phyloP scores from a whole-genome alignment of 2,888 invertebrate genomes.

The Caenorhabditis macrosperma region DNA sequence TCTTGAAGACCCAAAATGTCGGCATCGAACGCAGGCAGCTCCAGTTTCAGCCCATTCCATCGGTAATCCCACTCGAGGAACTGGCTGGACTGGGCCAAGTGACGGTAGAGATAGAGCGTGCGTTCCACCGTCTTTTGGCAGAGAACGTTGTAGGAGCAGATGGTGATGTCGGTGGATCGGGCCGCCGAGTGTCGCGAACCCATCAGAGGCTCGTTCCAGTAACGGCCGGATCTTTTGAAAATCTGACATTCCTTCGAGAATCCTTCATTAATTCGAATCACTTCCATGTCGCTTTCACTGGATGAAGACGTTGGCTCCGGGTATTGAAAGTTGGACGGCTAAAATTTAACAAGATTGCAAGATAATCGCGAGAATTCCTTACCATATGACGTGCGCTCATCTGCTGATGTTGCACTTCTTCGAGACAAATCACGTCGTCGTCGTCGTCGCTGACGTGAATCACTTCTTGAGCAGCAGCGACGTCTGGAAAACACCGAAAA shows the following conservation, averaged over 20 bases:
- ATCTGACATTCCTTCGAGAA: slow-evolving; percentile 13
- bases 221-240: not conserved
- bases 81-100: slow-evolving; percentile 19
- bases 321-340: too few relatives aligned
- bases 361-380: too few relatives aligned
- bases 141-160: slow-evolving; percentile 74
- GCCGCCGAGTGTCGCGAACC: not conserved
- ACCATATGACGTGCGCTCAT: too few relatives aligned
- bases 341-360: too few relatives aligned
- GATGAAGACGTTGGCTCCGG: too few relatives aligned
- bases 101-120: slow-evolving; percentile 68
- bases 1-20: slow-evolving; percentile 79
- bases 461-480: not conserved
- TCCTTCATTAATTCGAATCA: slow-evolving; percentile 3
- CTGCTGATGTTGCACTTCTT: too few relatives aligned
- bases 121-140: slow-evolving; percentile 68
- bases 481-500: not conserved
- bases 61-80: slow-evolving; percentile 69
- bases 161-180: slow-evolving; percentile 12
- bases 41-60: slow-evolving; percentile 61
- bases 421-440: not conserved
- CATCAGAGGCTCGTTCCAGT: not conserved
- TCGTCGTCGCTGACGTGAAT: not conserved
- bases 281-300: too few relatives aligned
- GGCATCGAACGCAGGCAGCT: slow-evolving; percentile 65